Evolutionary conservation across 2,797 vertebrate species (phyloP), one percentile per base, ranked within the genome.

Genomic region (Zalophus californianus): DNA sequence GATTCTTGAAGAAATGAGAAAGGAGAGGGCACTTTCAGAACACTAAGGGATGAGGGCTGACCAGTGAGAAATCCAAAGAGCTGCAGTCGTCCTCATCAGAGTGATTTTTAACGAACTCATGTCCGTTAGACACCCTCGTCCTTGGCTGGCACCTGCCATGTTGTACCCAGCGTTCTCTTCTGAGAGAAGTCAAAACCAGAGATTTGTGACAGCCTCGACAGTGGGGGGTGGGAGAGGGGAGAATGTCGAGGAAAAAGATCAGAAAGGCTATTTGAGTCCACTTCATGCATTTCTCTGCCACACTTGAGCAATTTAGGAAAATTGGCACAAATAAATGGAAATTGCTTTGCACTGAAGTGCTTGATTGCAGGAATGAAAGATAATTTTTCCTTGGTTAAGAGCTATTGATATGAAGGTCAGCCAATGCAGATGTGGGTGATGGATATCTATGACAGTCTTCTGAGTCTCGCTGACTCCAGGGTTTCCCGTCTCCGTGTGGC

Each of bases 401-500:
- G 78, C 90, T 60, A 7, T 73, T 38, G 77, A 41, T 56, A 7
- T 10, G 35, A 86, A 95, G 91, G 75, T 86, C 92, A 91, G 58
- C 38, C 14, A 12, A 15, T 7, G 78, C 15, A 18, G 35, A 38
- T 4, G 48, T 4, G 41, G 44, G 3, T 66, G 64, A 16, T 3
- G 27, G 48, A 2, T 44, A 54, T 15, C 78, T 5, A 9, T 2
- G 29, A 18, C 0, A 4, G 0, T 7, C 32, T 35, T 35, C 62
- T 0, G 1, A 11, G 60, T 12, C 20, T 7, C 3, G 20, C 10
- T 1, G 29, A 12, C 20, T 56, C 29, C 15, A 11, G 50, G 27
- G 0, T 35, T 84, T 73, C 21, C 66, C 0, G 0, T 32, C 54
- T n/a, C 48, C 5, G 0, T 0, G 11, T 0, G 18, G 23, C 73